Percentiles rank a stretch among this genome's conserved stretches.
Conservation (phyloP, 2,888 invertebrate species). For the Heliothis peltigera region DNA sequence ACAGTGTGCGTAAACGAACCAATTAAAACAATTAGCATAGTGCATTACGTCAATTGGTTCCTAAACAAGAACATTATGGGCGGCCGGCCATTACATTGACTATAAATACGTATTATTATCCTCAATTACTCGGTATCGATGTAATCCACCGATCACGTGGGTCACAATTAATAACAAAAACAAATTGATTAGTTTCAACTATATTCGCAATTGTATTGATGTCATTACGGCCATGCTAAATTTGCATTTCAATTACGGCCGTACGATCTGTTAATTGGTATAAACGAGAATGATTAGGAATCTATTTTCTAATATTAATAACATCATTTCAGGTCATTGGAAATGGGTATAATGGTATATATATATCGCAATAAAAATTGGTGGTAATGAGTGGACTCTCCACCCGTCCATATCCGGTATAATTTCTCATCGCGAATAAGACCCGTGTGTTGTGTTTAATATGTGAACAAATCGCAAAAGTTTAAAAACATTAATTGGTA, state of each 20-base stretch:
- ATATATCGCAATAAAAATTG: no score
- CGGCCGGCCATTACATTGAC: constrained; percentile 8
- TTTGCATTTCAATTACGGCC: background rate
- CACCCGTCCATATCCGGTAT: no score
- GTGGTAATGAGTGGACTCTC: no score
- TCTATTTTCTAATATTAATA: no score
- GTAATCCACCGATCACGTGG: constrained; percentile 18
- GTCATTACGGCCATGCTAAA: background rate
- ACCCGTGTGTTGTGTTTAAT: no score
- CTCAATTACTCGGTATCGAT: constrained; percentile 44
- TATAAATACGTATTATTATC: constrained; percentile 44
- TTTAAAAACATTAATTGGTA: no score
- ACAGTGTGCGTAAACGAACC: constrained; percentile 25
- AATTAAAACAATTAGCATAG: constrained; percentile 58
- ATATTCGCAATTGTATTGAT: background rate
- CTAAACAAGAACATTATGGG: constrained; percentile 46
- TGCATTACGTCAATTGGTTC: constrained; percentile 56
- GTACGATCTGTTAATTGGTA: background rate
- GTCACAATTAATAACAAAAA: constrained; percentile 7
- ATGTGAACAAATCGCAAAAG: no score
- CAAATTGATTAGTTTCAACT: background rate
- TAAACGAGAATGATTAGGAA: background rate
- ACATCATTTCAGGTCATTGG: no score
- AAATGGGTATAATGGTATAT: no score
- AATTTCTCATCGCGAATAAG: no score